Percentiles rank a stretch among this genome's conserved stretches.
These are phyloP conservation scores for Barbus barbus DNA, from an alignment of 2,113 vertebrate genomes.

Conservation along the genomic window DNA sequence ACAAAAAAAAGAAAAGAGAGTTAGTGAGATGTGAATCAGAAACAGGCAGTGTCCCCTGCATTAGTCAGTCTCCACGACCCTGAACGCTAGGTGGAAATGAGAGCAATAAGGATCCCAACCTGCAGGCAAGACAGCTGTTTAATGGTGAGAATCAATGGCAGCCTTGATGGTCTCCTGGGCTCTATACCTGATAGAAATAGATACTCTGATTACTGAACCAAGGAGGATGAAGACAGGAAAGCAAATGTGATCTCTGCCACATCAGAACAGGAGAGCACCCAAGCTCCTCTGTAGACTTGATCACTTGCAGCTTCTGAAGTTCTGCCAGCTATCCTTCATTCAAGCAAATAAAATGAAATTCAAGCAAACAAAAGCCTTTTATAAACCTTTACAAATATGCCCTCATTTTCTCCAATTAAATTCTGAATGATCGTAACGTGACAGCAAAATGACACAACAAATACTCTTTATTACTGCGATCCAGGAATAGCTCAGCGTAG, in stretches of 20 bases:
- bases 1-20: not conserved
- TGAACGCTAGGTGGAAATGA: constrained; percentile 18
- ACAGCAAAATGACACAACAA: not conserved
- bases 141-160: constrained; percentile 24
- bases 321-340: not conserved
- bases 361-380: constrained; percentile 1
- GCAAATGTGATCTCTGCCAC: not conserved
- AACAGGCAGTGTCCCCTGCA: not conserved
- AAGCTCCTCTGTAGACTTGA: not conserved
- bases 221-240: not conserved
- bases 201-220: not conserved
- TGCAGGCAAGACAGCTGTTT: constrained; percentile 29
- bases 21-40: not conserved
- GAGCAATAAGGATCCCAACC: constrained; percentile 3
- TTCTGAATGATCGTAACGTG: not conserved
- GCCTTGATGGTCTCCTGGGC: constrained; percentile 17
- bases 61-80: not conserved
- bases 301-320: not conserved
- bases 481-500: not conserved
- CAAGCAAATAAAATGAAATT: not conserved
- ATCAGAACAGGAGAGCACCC: not conserved
- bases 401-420: not conserved
- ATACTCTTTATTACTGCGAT: not conserved
- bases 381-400: not conserved
- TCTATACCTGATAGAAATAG: constrained; percentile 3